Evolutionary conservation across 2,888 invertebrate species (phyloP), one percentile per base, ranked within the genome.

Genomic region (Parascotia fuliginaria): DNA sequence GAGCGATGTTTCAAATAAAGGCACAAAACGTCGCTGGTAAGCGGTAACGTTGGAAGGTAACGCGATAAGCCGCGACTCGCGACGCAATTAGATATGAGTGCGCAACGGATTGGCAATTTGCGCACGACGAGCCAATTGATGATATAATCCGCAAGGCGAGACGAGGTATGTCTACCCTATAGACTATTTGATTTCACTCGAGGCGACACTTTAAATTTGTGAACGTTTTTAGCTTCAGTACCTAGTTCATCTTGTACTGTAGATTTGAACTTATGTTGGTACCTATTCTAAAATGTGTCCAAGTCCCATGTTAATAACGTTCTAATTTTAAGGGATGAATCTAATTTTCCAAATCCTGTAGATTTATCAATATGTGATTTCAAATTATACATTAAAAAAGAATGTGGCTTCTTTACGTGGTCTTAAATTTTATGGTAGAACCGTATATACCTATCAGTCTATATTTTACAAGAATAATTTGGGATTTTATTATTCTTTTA

Each of bases 81-180:
- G 51, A 40, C 63, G 74, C 75, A 76, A 77, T 77, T 79, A 75
- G 67, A 67, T 54, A 57, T 66, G 70, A 54, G 41, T 38, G 52
- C 64, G 41, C 36, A 64, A 76, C 75, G 77, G 79, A 85, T 85
- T 85, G 85, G 55, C 84, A 85, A 85, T 85, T 79, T 83, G 27
- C 69, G 59, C 58, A 65, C 68, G 65, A 65, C 75, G 73, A 69
- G 81, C 80, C 82, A 80, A 78, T 81, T 62, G 66, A 58, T 60
- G 42, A 41, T 24, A 31, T 19, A 31, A 40, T 32, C 19, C 46
- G 44, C 51, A 49, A 50, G 38, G 34, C 55, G 59, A 55, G 50
- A 44, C 60, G 16, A 3, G 24, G 11, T 11, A 7, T 31, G 13
- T 3, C 3, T 31, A 13, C 31, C 7, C 13, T 7, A 11, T 22